A percentile compares a stretch with the other conserved stretches of the same genome.
These are phyloP conservation scores for Drosophila lini DNA, from an alignment of 1,140 invertebrate genomes.

Conservation along the genomic window DNA sequence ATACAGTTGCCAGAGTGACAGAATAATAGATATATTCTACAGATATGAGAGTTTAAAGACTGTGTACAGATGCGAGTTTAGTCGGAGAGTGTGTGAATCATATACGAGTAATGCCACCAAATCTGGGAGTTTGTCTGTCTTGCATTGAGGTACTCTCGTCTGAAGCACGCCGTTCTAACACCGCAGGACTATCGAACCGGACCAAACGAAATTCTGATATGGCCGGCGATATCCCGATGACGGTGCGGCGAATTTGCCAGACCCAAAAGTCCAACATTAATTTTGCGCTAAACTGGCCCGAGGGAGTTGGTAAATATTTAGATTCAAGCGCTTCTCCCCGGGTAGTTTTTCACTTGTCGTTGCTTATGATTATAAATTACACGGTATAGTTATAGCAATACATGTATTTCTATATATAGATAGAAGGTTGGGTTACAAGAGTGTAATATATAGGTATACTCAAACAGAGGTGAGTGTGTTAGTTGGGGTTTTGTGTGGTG, in stretches of 20 bases:
- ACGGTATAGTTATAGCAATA: constrained; percentile 49
- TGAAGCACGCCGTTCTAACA: constrained; percentile 78
- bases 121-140: constrained; percentile 61
- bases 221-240: constrained; percentile 45
- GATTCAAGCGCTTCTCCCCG: constrained; percentile 25
- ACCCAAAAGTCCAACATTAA: constrained; percentile 83
- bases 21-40: constrained; percentile 32
- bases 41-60: constrained; percentile 37
- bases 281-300: constrained; percentile 75
- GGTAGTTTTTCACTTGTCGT: constrained; percentile 74
- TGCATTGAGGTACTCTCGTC: constrained; percentile 83
- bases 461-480: constrained; percentile 48
- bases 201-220: constrained; percentile 43
- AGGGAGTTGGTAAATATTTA: constrained; percentile 6
- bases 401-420: constrained; percentile 33
- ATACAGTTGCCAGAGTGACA: constrained; percentile 37
- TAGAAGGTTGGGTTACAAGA: constrained; percentile 42
- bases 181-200: constrained; percentile 45
- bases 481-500: constrained; percentile 27
- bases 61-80: constrained; percentile 42
- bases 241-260: constrained; percentile 78
- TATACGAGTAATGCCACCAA: constrained; percentile 58
- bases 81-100: constrained; percentile 41
- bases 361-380: constrained; percentile 54
- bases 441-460: constrained; percentile 29